Evolutionary conservation across 1,140 invertebrate genomes (phyloP).

Genomic region (Diprion similis): DNA sequence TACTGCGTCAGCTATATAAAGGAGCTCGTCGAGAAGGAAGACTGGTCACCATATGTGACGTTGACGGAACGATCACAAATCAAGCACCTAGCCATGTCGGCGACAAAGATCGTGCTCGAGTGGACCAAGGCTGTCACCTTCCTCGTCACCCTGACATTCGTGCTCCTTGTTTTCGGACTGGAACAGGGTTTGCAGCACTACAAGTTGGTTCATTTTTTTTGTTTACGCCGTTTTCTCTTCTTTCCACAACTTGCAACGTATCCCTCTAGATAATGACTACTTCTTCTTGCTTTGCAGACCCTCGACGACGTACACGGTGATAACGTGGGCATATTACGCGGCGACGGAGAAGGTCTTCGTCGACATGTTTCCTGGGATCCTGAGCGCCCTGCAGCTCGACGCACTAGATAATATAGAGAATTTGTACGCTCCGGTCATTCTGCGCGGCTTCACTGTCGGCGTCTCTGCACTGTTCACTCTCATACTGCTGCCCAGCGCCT

Average conservation of each 20-base stretch:
- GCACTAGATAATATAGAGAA: slow-evolving; percentile 71
- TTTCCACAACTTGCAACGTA: background rate
- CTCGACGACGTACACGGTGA: slow-evolving; percentile 66
- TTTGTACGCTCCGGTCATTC: slow-evolving; percentile 71
- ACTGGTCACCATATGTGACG: slow-evolving; percentile 78
- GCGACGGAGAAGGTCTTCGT: slow-evolving; percentile 77
- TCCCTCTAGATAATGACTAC: no score
- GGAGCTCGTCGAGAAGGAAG: slow-evolving; percentile 75
- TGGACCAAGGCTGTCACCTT: slow-evolving; percentile 85
- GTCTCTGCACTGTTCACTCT: slow-evolving; percentile 64
- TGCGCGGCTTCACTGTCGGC: slow-evolving; percentile 64
- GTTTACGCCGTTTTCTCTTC: background rate
- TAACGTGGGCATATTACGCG: slow-evolving; percentile 75
- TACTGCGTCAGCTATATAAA: slow-evolving; percentile 79
- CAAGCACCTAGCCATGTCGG: slow-evolving; percentile 80
- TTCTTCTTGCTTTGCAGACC: slow-evolving; percentile 52
- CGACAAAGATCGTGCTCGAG: slow-evolving; percentile 81
- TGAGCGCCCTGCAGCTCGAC: slow-evolving; percentile 67
- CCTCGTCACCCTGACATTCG: slow-evolving; percentile 79
- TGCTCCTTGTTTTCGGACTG: slow-evolving; percentile 75
- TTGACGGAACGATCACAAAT: slow-evolving; percentile 75
- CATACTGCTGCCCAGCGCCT: slow-evolving; percentile 62
- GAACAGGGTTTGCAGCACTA: slow-evolving; percentile 79
- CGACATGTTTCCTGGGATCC: slow-evolving; percentile 66
- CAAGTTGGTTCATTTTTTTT: slow-evolving; percentile 44